phyloP scores from a whole-genome alignment of 1,140 invertebrate species.

The Aphidius ervi region DNA sequence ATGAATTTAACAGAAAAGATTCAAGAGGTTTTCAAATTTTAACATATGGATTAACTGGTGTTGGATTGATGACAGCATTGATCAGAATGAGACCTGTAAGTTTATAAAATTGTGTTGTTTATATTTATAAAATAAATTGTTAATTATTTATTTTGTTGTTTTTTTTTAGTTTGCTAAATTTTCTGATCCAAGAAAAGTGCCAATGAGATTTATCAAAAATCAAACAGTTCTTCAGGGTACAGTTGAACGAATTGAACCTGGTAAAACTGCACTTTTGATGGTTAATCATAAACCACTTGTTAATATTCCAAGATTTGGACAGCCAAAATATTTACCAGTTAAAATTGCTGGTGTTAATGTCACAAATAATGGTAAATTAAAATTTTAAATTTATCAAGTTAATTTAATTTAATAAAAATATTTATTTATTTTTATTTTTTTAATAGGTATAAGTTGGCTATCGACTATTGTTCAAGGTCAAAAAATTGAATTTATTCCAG shows the following conservation, averaged over 20 bases:
- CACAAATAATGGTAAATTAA: conserved; percentile 44
- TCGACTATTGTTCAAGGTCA: conserved; percentile 49
- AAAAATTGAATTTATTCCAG: conserved; percentile 49
- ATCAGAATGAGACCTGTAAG: conserved; percentile 54
- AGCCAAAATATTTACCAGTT: conserved; percentile 49
- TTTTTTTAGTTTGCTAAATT: conserved; percentile 52
- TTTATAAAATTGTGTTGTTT: conserved; percentile 24
- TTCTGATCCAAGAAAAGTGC: conserved; percentile 50
- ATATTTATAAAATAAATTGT: conserved; percentile 16
- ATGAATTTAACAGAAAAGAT: conserved; percentile 33
- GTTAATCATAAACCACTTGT: conserved; percentile 54
- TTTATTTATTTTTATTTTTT: conserved; percentile 1
- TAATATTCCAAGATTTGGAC: conserved; percentile 38
- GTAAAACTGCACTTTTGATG: conserved; percentile 44
- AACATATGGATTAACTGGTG: conserved; percentile 53
- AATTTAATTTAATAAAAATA: neutral
- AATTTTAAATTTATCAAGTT: neutral
- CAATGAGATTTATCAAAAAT: conserved; percentile 48
- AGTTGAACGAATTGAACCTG: conserved; percentile 51
- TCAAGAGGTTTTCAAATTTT: conserved; percentile 48
- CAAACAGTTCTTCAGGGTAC: conserved; percentile 46
- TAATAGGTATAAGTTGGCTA: conserved; percentile 51
- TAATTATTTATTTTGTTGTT: conserved; percentile 14
- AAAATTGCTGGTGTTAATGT: conserved; percentile 54
- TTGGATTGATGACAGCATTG: conserved; percentile 49